phyloP scores from a whole-genome alignment of 2,797 vertebrate species.

The Trichosurus vulpecula region DNA sequence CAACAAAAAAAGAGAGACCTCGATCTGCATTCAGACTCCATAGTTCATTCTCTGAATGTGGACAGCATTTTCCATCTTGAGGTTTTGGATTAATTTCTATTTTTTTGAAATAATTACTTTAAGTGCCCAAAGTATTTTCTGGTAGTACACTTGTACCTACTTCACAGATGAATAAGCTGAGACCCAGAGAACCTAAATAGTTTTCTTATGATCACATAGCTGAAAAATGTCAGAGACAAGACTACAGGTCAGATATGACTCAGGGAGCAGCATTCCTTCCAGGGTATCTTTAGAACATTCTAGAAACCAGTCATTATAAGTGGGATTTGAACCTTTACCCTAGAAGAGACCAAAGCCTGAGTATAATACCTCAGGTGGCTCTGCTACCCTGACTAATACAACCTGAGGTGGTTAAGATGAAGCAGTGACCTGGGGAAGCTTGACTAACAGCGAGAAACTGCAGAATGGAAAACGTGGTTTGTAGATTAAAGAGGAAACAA shows the following conservation, averaged over 20 bases:
- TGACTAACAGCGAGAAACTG: constrained; percentile 74
- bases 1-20: too few species aligned
- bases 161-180: neutral
- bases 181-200: neutral
- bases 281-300: neutral
- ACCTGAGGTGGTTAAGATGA: neutral
- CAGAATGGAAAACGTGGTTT: constrained; percentile 83
- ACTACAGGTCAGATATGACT: neutral
- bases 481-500: constrained; percentile 80
- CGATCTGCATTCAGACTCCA: too few species aligned
- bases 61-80: too few species aligned
- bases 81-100: neutral
- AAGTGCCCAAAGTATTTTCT: neutral
- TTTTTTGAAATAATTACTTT: neutral
- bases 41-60: too few species aligned
- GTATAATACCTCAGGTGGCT: neutral
- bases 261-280: neutral
- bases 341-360: neutral
- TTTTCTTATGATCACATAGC: neutral
- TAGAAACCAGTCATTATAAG: neutral
- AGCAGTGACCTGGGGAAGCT: neutral
- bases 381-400: neutral
- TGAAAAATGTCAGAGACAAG: neutral
- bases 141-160: neutral
- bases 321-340: neutral